These are phyloP conservation scores for Neopipo cinnamomea DNA, from an alignment of 2,113 vertebrate species.

Conservation along the genomic window DNA sequence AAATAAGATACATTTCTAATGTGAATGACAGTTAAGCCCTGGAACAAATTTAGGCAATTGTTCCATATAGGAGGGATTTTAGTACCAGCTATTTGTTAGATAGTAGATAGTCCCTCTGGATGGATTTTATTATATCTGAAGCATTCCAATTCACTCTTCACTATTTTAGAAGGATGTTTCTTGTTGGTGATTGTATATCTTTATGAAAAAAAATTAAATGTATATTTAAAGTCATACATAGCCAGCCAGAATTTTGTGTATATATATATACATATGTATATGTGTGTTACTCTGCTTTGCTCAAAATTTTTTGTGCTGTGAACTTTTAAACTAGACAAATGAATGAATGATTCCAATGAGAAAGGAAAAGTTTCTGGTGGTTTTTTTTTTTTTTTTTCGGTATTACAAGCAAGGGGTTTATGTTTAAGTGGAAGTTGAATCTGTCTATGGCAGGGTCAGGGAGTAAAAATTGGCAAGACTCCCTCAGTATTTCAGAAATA, in stretches of 20 bases:
- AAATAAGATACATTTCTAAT: not conserved
- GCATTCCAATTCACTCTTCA: not conserved
- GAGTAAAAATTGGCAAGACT: not conserved
- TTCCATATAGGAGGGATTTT: not conserved
- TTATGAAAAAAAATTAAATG: not conserved
- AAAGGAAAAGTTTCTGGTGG: not conserved
- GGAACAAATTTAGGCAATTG: not conserved
- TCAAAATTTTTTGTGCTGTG: not conserved
- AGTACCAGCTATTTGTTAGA: not conserved
- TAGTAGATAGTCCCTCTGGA: not conserved
- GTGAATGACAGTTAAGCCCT: not conserved
- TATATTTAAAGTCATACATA: not conserved
- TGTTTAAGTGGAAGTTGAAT: not conserved
- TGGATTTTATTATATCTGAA: not conserved
- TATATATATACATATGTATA: too few species aligned
- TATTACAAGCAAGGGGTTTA: not conserved
- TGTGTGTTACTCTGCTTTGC: not conserved
- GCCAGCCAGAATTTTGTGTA: not conserved
- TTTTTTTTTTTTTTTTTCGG: not conserved
- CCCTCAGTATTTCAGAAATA: not conserved
- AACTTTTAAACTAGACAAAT: not conserved
- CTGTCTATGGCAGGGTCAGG: not conserved
- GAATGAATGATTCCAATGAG: not conserved
- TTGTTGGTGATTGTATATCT: not conserved
- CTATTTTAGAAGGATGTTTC: not conserved